Percentiles rank a stretch among this genome's conserved stretches.
phyloP scores from a whole-genome alignment of 2,888 invertebrate species.

The Trissolcus brochymenae region DNA sequence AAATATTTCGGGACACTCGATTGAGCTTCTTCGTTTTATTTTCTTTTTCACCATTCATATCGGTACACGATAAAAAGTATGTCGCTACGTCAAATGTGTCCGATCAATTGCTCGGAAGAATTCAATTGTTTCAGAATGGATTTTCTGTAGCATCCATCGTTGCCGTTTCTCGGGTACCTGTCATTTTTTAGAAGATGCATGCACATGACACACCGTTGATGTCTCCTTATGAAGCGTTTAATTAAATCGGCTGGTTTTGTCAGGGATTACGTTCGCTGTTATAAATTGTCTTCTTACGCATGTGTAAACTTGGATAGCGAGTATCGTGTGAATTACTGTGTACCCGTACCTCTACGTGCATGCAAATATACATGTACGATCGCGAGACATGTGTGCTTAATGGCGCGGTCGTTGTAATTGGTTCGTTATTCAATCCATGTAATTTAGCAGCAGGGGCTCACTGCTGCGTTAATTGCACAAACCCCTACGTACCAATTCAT shows the following conservation, averaged over 20 bases:
- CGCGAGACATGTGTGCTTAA: constrained; percentile 58
- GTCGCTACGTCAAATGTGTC: too few species aligned
- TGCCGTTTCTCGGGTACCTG: not conserved
- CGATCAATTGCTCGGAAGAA: too few species aligned
- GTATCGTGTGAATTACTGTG: constrained; percentile 42
- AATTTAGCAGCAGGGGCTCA: constrained; percentile 60
- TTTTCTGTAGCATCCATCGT: not conserved
- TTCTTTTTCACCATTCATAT: too few species aligned
- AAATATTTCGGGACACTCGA: too few species aligned
- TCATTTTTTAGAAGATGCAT: constrained; percentile 7
- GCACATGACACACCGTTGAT: constrained; percentile 52
- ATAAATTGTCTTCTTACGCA: constrained; percentile 61
- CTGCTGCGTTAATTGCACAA: constrained; percentile 51
- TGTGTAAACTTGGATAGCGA: constrained; percentile 39
- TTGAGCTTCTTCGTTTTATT: too few species aligned
- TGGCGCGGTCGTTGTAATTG: constrained; percentile 65
- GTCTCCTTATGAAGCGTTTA: constrained; percentile 61
- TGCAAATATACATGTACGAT: constrained; percentile 26
- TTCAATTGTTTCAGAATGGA: not conserved
- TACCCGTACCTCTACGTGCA: too few species aligned
- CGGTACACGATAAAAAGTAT: too few species aligned
- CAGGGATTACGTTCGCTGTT: constrained; percentile 53
- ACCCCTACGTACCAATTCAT: constrained; percentile 48
- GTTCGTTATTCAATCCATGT: constrained; percentile 68
- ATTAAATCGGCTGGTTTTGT: constrained; percentile 58